A percentile compares a stretch with the other conserved stretches of the same genome.
phyloP scores from a whole-genome alignment of 1,140 invertebrate species.

The Melipona quadrifasciata region DNA sequence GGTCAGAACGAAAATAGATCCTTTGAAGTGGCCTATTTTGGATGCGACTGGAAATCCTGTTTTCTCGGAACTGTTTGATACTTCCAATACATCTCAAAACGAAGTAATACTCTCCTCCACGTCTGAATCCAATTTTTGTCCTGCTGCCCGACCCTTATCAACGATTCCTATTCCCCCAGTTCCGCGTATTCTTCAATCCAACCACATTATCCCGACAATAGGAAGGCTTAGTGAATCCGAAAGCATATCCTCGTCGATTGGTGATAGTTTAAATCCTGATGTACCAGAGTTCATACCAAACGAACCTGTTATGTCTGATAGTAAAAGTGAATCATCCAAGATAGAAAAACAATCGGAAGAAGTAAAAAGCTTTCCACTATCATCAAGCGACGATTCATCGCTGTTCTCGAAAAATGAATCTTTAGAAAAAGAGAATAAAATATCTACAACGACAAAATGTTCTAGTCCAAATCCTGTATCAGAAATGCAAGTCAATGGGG shows the following conservation, averaged over 20 bases:
- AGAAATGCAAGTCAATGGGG: constrained; percentile 41
- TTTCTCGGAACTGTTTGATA: constrained; percentile 77
- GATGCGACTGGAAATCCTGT: constrained; percentile 81
- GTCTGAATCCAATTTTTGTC: constrained; percentile 73
- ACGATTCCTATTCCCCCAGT: constrained; percentile 86
- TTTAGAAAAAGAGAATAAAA: not conserved
- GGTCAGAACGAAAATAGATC: constrained; percentile 91
- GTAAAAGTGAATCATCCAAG: constrained; percentile 1
- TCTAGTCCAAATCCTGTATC: not conserved
- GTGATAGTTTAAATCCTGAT: constrained; percentile 89
- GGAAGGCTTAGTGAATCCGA: constrained; percentile 68
- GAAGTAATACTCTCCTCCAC: constrained; percentile 53
- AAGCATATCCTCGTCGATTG: constrained; percentile 67
- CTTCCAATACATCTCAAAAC: constrained; percentile 42
- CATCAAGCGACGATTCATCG: not conserved
- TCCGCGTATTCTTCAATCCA: constrained; percentile 80
- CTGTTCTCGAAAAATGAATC: constrained; percentile 7
- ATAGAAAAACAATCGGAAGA: constrained; percentile 38
- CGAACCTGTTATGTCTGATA: constrained; percentile 1
- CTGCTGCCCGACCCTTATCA: constrained; percentile 83
- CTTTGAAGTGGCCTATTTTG: constrained; percentile 92
- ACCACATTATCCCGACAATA: constrained; percentile 42
- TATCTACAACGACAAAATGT: not conserved
- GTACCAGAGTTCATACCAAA: constrained; percentile 92
- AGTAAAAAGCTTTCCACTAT: constrained; percentile 20